Conservation (phyloP, 2,888 invertebrate species). For the Trypoxylon attenuatum region DNA sequence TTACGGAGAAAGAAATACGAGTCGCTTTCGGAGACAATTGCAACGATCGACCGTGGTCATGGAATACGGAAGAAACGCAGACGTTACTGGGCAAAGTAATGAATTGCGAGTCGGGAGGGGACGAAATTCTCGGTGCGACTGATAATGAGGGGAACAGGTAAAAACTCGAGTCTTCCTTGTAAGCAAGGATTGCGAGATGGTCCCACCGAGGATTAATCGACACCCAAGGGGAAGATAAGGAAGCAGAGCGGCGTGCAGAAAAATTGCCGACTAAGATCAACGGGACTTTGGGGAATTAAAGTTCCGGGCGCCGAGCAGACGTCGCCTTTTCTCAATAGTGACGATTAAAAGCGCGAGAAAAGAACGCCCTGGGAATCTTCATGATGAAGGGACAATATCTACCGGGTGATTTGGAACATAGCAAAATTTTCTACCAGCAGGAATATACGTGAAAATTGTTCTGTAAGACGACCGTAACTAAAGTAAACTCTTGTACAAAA, state of each 20-base stretch:
- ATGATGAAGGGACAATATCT: background rate
- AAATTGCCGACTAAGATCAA: slow-evolving; percentile 44
- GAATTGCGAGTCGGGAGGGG: background rate
- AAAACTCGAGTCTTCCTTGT: background rate
- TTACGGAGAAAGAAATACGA: no score
- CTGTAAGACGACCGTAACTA: no score
- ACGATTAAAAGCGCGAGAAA: slow-evolving; percentile 22
- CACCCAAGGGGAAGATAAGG: slow-evolving; percentile 16
- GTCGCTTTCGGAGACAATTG: no score
- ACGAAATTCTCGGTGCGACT: background rate
- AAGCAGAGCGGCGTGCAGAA: slow-evolving; percentile 13
- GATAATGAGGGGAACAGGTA: slow-evolving; percentile 4
- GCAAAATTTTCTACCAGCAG: no score
- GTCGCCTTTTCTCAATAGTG: slow-evolving; percentile 8
- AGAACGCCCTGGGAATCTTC: background rate
- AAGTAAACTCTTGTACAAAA: no score
- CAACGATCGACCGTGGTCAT: no score
- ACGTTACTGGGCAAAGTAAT: no score
- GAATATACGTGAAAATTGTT: no score
- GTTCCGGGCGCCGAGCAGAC: slow-evolving; percentile 5
- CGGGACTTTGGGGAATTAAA: slow-evolving; percentile 44
- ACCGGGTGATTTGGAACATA: no score
- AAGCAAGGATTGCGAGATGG: background rate
- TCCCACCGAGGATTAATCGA: slow-evolving; percentile 43
- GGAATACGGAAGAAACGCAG: no score